Conservation (phyloP, 2,888 invertebrate species). For the Ochropleura leucogaster region DNA sequence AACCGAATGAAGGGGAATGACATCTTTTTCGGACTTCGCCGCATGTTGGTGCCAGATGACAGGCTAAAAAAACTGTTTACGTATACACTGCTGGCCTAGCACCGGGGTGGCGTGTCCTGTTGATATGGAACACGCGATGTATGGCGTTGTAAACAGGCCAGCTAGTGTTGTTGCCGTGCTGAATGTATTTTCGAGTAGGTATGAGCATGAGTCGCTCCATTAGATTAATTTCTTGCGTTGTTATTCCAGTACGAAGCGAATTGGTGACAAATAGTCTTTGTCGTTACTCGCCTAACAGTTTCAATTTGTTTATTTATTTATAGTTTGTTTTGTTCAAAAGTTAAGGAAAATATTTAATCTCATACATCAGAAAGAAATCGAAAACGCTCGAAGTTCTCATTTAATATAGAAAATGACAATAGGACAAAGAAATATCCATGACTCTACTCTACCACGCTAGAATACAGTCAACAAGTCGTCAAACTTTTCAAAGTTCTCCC, state of each 20-base stretch:
- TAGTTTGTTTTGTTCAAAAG: conserved; percentile 18
- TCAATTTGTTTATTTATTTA: conserved; percentile 41
- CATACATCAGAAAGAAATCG: no score
- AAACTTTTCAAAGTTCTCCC: conserved; percentile 38
- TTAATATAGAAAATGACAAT: background rate
- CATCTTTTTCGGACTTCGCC: conserved; percentile 74
- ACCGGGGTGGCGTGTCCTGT: conserved; percentile 19
- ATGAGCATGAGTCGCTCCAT: conserved; percentile 39
- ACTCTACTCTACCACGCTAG: conserved; percentile 5
- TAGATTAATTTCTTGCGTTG: conserved; percentile 59
- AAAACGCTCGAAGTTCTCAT: background rate
- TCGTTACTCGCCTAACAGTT: conserved; percentile 17
- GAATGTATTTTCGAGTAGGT: conserved; percentile 51
- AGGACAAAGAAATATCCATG: background rate
- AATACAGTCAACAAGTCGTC: conserved; percentile 23
- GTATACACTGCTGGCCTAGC: conserved; percentile 64
- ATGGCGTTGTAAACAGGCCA: conserved; percentile 45
- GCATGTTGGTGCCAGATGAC: conserved; percentile 76
- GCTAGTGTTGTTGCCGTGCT: conserved; percentile 49
- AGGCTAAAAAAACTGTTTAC: conserved; percentile 62
- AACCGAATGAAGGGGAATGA: conserved; percentile 76
- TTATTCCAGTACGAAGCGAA: conserved; percentile 49
- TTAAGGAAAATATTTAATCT: conserved; percentile 14
- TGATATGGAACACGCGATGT: conserved; percentile 61
- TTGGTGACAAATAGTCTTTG: conserved; percentile 47